phyloP scores from a whole-genome alignment of 2,888 invertebrate species.

The Brenthis ino region DNA sequence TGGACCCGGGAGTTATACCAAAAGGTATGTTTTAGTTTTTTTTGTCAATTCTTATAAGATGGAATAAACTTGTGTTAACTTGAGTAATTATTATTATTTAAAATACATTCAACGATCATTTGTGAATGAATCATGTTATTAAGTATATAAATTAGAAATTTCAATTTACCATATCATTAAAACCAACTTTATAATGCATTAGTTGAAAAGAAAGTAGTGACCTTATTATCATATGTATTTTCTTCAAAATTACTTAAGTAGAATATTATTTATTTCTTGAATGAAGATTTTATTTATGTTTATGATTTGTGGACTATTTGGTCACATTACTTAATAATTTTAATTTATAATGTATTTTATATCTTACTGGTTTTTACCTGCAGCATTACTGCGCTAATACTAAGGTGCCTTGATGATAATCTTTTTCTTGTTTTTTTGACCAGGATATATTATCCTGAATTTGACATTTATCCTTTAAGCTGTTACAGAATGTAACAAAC shows the following conservation, averaged over 20 bases:
- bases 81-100: neutral
- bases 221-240: neutral
- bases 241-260: neutral
- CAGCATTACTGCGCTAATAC: no score
- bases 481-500: no score
- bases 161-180: neutral
- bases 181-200: neutral
- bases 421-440: no score
- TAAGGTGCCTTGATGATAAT: no score
- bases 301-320: no score
- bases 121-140: neutral
- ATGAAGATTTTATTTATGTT: no score
- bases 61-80: neutral
- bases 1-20: constrained; percentile 99
- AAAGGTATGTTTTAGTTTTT: constrained; percentile 86
- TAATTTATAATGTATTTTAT: no score
- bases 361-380: no score
- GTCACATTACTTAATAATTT: no score
- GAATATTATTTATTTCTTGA: neutral
- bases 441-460: no score
- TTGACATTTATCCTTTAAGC: no score
- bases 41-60: neutral
- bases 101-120: neutral
- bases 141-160: no score
- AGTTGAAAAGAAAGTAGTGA: neutral